These are phyloP conservation scores for Centrocercus urophasianus DNA, from an alignment of 2,113 vertebrate genomes.

Conservation along the genomic window DNA sequence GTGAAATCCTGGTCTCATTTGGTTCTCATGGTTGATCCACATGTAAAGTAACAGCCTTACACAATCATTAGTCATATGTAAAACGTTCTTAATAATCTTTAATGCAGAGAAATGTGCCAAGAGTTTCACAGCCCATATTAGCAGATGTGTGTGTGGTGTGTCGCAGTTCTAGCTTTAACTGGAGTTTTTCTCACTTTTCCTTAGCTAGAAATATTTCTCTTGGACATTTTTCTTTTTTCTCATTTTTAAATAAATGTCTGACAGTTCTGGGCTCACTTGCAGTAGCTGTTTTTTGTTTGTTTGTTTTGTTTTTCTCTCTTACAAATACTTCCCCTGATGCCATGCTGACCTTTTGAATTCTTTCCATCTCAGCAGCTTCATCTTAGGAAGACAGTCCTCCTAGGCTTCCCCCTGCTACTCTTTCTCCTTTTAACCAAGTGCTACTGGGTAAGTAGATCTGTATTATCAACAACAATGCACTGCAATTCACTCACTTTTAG, in stretches of 20 bases:
- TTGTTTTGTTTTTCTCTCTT: constrained; percentile 46
- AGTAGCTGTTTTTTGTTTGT: constrained; percentile 19
- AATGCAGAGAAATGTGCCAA: not conserved
- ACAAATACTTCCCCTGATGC: constrained; percentile 31
- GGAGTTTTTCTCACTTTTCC: not conserved
- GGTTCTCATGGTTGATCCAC: rapidly evolving
- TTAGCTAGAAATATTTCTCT: constrained; percentile 12
- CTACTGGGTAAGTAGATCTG: not conserved
- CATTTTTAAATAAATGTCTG: constrained; percentile 36
- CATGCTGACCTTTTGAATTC: constrained; percentile 63
- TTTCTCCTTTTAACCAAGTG: constrained; percentile 1
- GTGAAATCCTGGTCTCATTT: not conserved
- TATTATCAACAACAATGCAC: not conserved
- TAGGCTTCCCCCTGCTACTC: not conserved
- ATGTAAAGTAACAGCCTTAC: not conserved
- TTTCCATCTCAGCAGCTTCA: constrained; percentile 29
- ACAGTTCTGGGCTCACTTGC: constrained; percentile 32
- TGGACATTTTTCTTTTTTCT: not conserved
- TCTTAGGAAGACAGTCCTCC: not conserved
- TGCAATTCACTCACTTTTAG: constrained; percentile 4
- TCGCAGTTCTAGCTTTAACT: not conserved
- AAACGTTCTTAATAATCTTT: not conserved
- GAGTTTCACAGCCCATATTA: not conserved
- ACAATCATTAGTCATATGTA: not conserved
- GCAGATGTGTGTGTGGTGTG: not conserved